Evolutionary conservation across 2,888 invertebrate species (phyloP), one percentile per base, ranked within the genome.

Genomic region (Seira musarum): DNA sequence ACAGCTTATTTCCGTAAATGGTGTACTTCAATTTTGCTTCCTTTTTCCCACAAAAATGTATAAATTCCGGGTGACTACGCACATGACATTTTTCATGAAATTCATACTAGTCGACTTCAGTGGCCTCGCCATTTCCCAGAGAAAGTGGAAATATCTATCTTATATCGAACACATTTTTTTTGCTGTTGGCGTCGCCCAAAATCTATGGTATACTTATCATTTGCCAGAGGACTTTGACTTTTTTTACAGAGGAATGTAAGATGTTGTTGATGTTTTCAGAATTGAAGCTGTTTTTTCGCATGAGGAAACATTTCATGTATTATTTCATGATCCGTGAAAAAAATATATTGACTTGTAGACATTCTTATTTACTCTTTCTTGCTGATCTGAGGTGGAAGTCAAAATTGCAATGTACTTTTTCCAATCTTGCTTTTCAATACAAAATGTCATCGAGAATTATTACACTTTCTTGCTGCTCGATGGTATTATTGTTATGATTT

Each of bases 261-360:
- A 60, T 60, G 53, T 69, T 60, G 66, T 22, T 60, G 19, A 71
- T 64, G 35, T 53, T 60, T 67, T 63, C 15, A 17, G 35, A 65
- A 71, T 64, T 35, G 60, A 6, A 49, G 65, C 25, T 35, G 67
- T 67, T 22, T 71, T 61, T 53, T 71, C 66, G 60, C 75, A 2
- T 60, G 21, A 21, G 13, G 22, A 21, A 22, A 80, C 72, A 80
- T 74, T 80, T 80, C 49, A 73, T 71, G 49, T 46, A 75, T 75
- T 76, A 80, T 80, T 80, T 80, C 60, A 75, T 80, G 80, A 75
- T 67, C 75, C 80, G 75, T 67, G 35, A 66, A 75, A 80, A 69
- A 73, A 57, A 60, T 60, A 21, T 60, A 60, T 21, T 21, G 60
- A 21, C 60, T 21, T 13, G 13, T 21, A 60, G 19, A 60, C 21